A percentile compares a stretch with the other conserved stretches of the same genome.
Conservation (phyloP, 2,797 vertebrate species). For the Sternarchorhynchus goeldii region DNA sequence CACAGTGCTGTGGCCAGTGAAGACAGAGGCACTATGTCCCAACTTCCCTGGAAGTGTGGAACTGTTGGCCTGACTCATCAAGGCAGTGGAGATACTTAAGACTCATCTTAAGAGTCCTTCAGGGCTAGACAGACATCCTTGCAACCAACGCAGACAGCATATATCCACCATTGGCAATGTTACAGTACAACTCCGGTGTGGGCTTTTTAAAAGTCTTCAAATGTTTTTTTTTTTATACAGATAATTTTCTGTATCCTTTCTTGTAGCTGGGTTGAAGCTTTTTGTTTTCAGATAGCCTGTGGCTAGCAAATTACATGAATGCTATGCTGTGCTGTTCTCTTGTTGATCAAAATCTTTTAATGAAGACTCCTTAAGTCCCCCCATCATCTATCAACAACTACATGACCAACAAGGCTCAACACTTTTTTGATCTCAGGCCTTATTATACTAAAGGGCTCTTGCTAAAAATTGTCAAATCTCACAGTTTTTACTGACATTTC, state of each 20-base stretch:
- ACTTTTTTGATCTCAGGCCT: no score
- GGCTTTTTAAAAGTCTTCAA: background rate
- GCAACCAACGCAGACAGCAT: no score
- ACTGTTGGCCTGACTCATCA: background rate
- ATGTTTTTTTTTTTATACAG: no score
- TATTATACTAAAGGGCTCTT: slow-evolving; percentile 4
- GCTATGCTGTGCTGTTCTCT: background rate
- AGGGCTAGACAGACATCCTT: no score
- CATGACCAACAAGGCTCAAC: slow-evolving; percentile 12
- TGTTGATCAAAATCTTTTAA: slow-evolving; percentile 21
- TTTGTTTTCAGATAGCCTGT: background rate
- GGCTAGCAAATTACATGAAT: slow-evolving; percentile 28
- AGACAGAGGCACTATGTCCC: background rate
- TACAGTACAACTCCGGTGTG: no score
- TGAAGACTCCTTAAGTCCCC: slow-evolving; percentile 28
- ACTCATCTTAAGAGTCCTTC: no score
- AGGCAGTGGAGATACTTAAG: no score
- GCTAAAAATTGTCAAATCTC: background rate
- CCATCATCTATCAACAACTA: slow-evolving; percentile 1
- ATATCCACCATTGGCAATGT: no score
- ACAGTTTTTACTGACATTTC: slow-evolving; percentile 9
- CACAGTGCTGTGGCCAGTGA: background rate
- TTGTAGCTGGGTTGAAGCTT: no score
- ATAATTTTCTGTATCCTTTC: no score
- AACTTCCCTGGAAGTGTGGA: background rate